Percentiles rank a stretch among this genome's conserved stretches.
Conservation (phyloP, 92 coral and sea anemone genomes). For the Zoanthus sansibaricus region DNA sequence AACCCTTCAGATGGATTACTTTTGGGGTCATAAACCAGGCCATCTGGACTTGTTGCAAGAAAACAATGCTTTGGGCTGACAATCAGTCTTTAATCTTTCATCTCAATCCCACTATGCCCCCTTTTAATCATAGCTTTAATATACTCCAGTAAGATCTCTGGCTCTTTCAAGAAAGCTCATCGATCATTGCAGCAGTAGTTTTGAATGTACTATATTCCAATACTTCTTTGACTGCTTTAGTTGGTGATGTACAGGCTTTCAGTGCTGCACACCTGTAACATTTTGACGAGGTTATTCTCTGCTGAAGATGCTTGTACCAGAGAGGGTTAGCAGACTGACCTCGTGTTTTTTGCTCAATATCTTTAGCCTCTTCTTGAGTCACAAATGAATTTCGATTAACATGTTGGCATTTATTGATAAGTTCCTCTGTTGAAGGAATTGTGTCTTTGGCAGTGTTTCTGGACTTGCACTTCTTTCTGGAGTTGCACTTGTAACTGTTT, state of each 20-base stretch:
- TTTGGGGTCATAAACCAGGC: too few species aligned
- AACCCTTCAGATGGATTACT: too few species aligned
- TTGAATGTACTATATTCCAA: not conserved
- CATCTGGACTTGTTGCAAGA: too few species aligned
- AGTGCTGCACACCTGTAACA: too few species aligned
- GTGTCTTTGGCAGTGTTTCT: slow-evolving; percentile 1
- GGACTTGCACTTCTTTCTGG: slow-evolving; percentile 8
- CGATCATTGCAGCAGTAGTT: not conserved
- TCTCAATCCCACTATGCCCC: not conserved
- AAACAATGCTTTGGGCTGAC: too few species aligned
- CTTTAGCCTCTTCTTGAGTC: slow-evolving; percentile 28
- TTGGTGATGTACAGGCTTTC: too few species aligned
- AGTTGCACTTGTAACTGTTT: not conserved
- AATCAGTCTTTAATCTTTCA: not conserved
- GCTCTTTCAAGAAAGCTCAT: not conserved
- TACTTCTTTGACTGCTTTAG: not conserved
- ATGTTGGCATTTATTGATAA: slow-evolving; percentile 5
- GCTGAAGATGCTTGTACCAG: too few species aligned
- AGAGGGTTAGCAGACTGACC: slow-evolving; percentile 15
- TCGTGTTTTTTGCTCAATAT: slow-evolving; percentile 26
- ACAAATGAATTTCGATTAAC: too few species aligned
- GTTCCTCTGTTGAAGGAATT: slow-evolving; percentile 13
- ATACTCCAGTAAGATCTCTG: not conserved
- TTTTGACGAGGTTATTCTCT: too few species aligned
- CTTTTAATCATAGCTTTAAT: not conserved